phyloP scores from a whole-genome alignment of 2,888 invertebrate genomes.

The Cantharis rufa region DNA sequence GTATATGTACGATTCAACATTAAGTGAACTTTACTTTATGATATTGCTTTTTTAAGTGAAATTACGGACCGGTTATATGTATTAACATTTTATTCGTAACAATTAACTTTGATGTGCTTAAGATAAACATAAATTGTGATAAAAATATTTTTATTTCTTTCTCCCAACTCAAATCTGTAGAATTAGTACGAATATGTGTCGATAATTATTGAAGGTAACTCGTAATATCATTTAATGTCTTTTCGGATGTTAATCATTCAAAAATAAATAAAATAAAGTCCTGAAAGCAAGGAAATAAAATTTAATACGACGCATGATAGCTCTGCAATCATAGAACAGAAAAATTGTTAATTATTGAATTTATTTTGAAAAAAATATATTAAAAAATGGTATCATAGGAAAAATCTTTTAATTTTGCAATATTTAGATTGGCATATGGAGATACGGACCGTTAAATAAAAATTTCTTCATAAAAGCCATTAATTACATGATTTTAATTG shows the following conservation, averaged over 20 bases:
- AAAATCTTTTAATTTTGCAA: background rate
- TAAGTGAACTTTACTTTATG: slow-evolving; percentile 23
- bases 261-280: no score
- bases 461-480: background rate
- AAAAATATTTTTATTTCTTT: background rate
- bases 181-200: background rate
- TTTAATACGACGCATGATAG: no score
- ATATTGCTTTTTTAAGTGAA: slow-evolving; percentile 25
- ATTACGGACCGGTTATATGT: slow-evolving; percentile 20
- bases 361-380: background rate
- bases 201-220: background rate
- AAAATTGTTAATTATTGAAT: no score
- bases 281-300: no score
- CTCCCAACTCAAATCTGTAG: background rate
- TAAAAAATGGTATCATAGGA: background rate
- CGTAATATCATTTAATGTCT: background rate
- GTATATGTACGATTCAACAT: slow-evolving; percentile 30
- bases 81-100: background rate
- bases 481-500: background rate
- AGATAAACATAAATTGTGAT: background rate
- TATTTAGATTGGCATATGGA: background rate
- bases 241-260: background rate
- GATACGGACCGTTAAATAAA: background rate
- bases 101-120: background rate
- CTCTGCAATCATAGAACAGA: no score